A percentile compares a stretch with the other conserved stretches of the same genome.
Evolutionary conservation across 1,140 invertebrate species (phyloP).

Genomic region (Scaptodrosophila lebanonensis): DNA sequence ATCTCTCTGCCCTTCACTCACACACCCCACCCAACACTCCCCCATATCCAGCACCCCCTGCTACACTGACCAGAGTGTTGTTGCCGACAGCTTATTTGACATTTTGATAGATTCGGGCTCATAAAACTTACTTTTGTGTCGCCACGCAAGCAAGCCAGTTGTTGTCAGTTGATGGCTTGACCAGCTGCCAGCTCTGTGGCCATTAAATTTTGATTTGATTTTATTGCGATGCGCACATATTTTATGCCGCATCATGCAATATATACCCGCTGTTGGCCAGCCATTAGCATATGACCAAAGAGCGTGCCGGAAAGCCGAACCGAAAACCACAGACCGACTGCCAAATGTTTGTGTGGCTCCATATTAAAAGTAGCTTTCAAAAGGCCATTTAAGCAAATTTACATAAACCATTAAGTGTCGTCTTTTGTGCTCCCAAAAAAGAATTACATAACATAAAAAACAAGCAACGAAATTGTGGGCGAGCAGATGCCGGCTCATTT

Average conservation of each 20-base stretch:
- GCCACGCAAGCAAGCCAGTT: no score
- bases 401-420: slow-evolving; percentile 61
- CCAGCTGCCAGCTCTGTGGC: no score
- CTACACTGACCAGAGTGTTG: slow-evolving; percentile 12
- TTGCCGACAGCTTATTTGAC: slow-evolving; percentile 67
- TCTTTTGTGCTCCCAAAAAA: background rate
- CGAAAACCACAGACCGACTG: slow-evolving; percentile 32
- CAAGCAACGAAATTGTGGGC: no score
- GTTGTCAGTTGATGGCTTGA: no score
- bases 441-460: background rate
- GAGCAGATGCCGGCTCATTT: no score
- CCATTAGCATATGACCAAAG: slow-evolving; percentile 51
- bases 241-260: slow-evolving; percentile 67
- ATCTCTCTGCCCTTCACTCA: no score
- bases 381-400: slow-evolving; percentile 55
- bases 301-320: slow-evolving; percentile 25
- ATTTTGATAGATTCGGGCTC: slow-evolving; percentile 66
- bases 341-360: slow-evolving; percentile 58
- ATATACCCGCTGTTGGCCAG: slow-evolving; percentile 56
- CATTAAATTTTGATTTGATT: slow-evolving; percentile 73
- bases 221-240: slow-evolving; percentile 68
- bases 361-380: slow-evolving; percentile 56
- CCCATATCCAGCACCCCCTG: background rate
- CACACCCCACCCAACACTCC: no score
- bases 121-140: slow-evolving; percentile 17